Percentiles rank a stretch among this genome's conserved stretches.
These are phyloP conservation scores for Ophion ellenae DNA, from an alignment of 2,888 invertebrate species.

Conservation along the genomic window DNA sequence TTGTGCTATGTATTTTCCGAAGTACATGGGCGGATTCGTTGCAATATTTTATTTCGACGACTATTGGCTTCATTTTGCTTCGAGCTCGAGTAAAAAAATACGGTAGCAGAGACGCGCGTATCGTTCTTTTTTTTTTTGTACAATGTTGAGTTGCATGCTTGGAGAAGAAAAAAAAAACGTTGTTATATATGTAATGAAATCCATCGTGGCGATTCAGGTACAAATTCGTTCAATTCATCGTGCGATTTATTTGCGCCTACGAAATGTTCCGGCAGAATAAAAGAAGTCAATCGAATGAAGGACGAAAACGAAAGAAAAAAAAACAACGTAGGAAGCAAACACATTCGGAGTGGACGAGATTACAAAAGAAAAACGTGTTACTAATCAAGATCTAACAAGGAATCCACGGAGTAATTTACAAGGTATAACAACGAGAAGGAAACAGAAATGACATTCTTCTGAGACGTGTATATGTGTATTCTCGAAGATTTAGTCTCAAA, in stretches of 20 bases:
- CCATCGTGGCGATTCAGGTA: conserved; percentile 61
- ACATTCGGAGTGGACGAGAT: conserved; percentile 16
- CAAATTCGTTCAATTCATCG: conserved; percentile 47
- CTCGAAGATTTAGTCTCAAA: neutral
- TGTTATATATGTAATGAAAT: conserved; percentile 21
- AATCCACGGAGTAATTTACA: conserved; percentile 23
- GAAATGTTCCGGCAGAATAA: conserved; percentile 12
- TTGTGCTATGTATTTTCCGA: conserved; percentile 35
- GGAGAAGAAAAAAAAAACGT: conserved; percentile 13
- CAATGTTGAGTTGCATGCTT: conserved; percentile 1
- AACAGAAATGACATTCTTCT: conserved; percentile 8
- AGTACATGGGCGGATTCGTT: conserved; percentile 53
- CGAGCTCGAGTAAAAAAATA: conserved; percentile 62
- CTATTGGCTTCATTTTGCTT: conserved; percentile 6
- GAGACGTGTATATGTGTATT: conserved; percentile 1
- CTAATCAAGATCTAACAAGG: conserved; percentile 36
- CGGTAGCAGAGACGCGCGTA: conserved; percentile 9
- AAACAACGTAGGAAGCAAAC: conserved; percentile 2
- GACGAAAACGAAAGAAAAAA: conserved; percentile 22
- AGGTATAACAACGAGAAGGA: neutral
- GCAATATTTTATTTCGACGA: conserved; percentile 31
- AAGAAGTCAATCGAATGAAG: conserved; percentile 9
- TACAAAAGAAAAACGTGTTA: conserved; percentile 18
- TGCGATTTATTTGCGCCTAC: conserved; percentile 7
- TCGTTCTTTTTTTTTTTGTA: conserved; percentile 6